phyloP scores from a whole-genome alignment of 1,140 invertebrate species.

The Cyrtorhinus lividipennis region DNA sequence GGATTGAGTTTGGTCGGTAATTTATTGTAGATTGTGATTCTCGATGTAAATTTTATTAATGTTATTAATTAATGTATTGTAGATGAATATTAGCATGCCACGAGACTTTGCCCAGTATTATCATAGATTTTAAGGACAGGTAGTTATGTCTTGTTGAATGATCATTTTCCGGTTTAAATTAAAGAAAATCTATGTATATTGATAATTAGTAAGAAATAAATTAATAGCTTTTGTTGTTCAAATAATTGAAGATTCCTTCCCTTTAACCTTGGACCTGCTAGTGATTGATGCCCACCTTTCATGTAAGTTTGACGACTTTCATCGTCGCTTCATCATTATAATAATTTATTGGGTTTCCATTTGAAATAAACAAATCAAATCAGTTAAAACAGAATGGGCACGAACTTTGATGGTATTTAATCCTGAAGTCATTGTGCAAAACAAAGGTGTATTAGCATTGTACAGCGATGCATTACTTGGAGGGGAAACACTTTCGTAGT shows the following conservation, averaged over 20 bases:
- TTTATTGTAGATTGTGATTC: background rate
- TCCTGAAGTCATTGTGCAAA: no score
- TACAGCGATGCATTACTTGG: no score
- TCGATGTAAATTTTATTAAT: background rate
- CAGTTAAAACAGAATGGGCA: no score
- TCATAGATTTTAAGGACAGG: background rate
- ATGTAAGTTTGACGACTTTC: background rate
- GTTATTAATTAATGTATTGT: background rate
- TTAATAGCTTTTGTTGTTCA: background rate
- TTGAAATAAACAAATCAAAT: no score
- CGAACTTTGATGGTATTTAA: no score
- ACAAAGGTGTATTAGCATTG: no score
- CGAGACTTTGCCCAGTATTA: conserved; percentile 2
- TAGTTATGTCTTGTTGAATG: background rate
- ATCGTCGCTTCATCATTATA: no score
- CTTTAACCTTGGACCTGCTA: background rate
- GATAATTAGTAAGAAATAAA: background rate
- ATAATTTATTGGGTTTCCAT: no score
- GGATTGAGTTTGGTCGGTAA: background rate
- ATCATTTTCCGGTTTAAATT: background rate
- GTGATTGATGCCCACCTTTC: background rate
- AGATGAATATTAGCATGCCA: background rate
- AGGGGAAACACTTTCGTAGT: no score
- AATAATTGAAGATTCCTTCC: background rate
- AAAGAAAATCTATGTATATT: no score